Evolutionary conservation across 2,113 vertebrate genomes (phyloP).

Genomic region (Ivindomyrus marchei): DNA sequence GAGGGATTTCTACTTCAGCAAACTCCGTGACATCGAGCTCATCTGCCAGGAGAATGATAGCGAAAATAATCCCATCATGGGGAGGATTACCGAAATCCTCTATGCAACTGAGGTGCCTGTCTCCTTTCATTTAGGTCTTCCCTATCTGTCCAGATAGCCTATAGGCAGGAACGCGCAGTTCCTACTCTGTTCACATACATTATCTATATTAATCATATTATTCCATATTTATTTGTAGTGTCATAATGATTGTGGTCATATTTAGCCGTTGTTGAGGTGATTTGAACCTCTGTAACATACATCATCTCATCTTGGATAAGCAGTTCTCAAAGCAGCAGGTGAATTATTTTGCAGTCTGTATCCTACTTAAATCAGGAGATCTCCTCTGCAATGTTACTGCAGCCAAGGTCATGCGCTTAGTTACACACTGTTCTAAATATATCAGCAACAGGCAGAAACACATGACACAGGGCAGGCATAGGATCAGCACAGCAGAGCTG

Average conservation of each 20-base stretch:
- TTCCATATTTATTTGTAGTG: neutral
- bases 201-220: neutral
- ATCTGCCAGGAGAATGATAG: conserved; percentile 87
- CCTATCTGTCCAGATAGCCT: neutral
- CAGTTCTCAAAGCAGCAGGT: neutral
- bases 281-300: neutral
- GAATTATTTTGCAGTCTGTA: neutral
- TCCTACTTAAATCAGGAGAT: neutral
- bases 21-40: conserved; percentile 87
- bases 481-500: neutral
- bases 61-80: conserved; percentile 66
- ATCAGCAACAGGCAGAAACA: neutral
- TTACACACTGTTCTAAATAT: neutral
- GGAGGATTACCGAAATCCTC: conserved; percentile 77
- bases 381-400: neutral
- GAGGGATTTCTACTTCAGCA: conserved; percentile 93
- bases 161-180: neutral
- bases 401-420: neutral
- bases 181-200: neutral
- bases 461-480: neutral
- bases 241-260: neutral
- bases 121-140: neutral
- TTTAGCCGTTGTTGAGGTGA: neutral
- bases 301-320: neutral
- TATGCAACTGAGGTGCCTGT: conserved; percentile 81